A percentile compares a stretch with the other conserved stretches of the same genome.
These are phyloP conservation scores for Pseudocheirus occidentalis DNA, from an alignment of 2,797 vertebrate species.

Conservation along the genomic window DNA sequence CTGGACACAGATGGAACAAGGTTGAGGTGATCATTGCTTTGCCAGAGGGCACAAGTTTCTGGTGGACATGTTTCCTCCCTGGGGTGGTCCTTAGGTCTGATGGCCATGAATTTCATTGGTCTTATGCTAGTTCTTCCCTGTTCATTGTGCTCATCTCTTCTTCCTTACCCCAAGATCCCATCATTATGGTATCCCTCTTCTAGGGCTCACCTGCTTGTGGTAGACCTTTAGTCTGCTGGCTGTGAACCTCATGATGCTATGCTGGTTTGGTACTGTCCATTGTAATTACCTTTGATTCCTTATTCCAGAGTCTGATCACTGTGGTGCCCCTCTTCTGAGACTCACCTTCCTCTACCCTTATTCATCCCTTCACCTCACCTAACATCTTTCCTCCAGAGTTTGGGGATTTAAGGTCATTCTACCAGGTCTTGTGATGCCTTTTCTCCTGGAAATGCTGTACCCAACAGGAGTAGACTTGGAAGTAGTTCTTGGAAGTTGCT, in stretches of 20 bases:
- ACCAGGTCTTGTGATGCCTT: background rate
- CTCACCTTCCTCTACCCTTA: background rate
- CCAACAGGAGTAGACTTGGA: background rate
- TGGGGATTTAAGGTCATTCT: background rate
- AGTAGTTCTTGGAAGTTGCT: background rate
- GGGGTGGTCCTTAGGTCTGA: background rate
- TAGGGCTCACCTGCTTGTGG: background rate
- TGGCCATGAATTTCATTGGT: background rate
- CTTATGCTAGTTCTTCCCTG: background rate
- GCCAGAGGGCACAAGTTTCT: background rate
- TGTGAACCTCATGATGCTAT: background rate
- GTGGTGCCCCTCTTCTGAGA: background rate
- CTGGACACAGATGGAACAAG: background rate
- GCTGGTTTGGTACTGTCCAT: background rate
- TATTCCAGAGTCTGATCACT: background rate
- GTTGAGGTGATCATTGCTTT: background rate
- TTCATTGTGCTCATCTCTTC: background rate
- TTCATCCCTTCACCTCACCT: rapidly evolving
- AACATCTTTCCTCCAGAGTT: background rate
- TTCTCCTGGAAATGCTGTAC: background rate
- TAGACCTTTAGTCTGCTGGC: background rate
- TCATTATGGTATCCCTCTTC: background rate
- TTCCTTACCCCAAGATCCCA: background rate
- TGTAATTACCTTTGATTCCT: background rate
- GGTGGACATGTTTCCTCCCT: background rate